A percentile compares a stretch with the other conserved stretches of the same genome.
Evolutionary conservation across 2,888 invertebrate genomes (phyloP).

Genomic region (Dasypolia templi): DNA sequence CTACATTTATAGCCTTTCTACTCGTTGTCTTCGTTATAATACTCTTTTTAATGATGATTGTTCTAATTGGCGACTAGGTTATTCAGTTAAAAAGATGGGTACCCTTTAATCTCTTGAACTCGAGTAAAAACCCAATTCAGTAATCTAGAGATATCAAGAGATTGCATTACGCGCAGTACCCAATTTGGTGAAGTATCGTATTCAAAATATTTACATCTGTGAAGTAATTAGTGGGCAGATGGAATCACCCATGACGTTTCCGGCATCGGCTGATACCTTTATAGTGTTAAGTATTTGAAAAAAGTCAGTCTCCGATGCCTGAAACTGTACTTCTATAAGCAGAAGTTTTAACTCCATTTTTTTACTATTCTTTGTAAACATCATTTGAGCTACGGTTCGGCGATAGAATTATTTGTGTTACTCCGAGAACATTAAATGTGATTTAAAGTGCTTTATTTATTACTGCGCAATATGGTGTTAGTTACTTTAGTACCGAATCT

Average conservation of each 20-base stretch:
- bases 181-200: background rate
- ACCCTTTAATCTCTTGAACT: background rate
- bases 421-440: slow-evolving; percentile 50
- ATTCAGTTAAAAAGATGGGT: background rate
- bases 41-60: background rate
- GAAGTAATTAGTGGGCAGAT: background rate
- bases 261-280: background rate
- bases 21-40: background rate
- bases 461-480: slow-evolving; percentile 30
- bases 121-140: background rate
- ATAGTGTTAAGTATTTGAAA: background rate
- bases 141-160: background rate
- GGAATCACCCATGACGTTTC: background rate
- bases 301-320: background rate
- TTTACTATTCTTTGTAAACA: slow-evolving; percentile 24
- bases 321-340: background rate
- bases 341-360: slow-evolving; percentile 12
- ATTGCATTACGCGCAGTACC: background rate
- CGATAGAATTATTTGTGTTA: slow-evolving; percentile 46
- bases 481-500: slow-evolving; percentile 44
- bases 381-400: slow-evolving; percentile 49
- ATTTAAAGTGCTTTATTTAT: slow-evolving; percentile 54
- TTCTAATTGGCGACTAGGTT: background rate
- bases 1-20: too few relatives aligned
- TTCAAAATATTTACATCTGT: background rate